phyloP scores from a whole-genome alignment of 2,797 vertebrate genomes.

The Sebastes wilsoni region DNA sequence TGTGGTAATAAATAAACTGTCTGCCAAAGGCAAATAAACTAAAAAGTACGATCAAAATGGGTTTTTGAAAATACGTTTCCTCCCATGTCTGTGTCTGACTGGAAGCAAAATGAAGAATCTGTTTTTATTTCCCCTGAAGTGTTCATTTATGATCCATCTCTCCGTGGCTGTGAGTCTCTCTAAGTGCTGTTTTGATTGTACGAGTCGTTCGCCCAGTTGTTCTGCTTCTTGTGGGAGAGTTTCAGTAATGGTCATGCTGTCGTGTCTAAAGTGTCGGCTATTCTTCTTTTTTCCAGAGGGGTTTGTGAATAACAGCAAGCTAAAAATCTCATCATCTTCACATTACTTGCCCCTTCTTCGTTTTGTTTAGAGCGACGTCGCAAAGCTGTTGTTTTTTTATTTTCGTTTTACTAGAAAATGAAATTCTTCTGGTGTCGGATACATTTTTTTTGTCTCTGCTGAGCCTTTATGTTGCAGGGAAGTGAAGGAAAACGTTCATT shows the following conservation, averaged over 20 bases:
- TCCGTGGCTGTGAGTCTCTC: conserved; percentile 9
- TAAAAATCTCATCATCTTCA: conserved; percentile 29
- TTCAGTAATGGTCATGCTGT: conserved; percentile 28
- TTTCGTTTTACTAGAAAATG: not conserved
- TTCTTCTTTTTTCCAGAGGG: conserved; percentile 17
- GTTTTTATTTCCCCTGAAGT: not conserved
- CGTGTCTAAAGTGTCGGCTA: conserved; percentile 17
- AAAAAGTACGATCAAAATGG: not conserved
- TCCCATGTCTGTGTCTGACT: conserved; percentile 12
- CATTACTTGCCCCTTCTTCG: conserved; percentile 10
- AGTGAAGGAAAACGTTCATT: not conserved
- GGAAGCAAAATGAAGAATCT: conserved; percentile 17
- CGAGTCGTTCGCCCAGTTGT: conserved; percentile 1
- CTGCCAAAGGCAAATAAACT: not conserved
- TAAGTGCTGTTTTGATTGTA: conserved; percentile 58
- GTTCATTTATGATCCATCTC: conserved; percentile 35
- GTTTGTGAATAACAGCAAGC: not conserved
- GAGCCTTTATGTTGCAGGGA: conserved; percentile 9
- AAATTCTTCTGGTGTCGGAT: not conserved
- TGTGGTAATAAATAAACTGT: not conserved
- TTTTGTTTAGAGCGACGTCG: not conserved
- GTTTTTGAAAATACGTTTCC: not conserved
- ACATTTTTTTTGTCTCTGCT: not conserved
- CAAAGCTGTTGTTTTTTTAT: not conserved
- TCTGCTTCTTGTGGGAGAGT: conserved; percentile 28